Percentiles rank a stretch among this genome's conserved stretches.
These are phyloP conservation scores for Gopherus flavomarginatus DNA, from an alignment of 2,113 vertebrate species.

Conservation along the genomic window DNA sequence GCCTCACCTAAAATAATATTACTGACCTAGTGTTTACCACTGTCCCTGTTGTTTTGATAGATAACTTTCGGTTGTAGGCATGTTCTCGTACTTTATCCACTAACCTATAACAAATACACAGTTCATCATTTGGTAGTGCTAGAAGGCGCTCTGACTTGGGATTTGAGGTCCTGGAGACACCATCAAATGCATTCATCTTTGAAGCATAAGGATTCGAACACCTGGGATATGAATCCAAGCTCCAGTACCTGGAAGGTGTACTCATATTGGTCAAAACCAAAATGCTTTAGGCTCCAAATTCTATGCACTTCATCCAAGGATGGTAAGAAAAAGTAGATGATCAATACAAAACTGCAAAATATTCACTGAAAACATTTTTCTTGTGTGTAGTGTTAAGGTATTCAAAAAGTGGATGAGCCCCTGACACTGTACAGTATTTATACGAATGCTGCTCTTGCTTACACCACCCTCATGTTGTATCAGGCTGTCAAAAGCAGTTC, in stretches of 20 bases:
- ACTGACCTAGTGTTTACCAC: not conserved
- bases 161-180: not conserved
- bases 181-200: not conserved
- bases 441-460: not conserved
- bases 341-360: not conserved
- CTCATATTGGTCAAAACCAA: not conserved
- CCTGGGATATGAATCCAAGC: not conserved
- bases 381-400: not conserved
- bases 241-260: fast-evolving
- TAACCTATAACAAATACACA: not conserved
- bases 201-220: not conserved
- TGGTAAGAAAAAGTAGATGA: not conserved
- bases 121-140: not conserved
- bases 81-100: not conserved
- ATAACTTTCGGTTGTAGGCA: not conserved
- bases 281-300: not conserved
- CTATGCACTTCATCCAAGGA: fast-evolving
- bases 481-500: not conserved
- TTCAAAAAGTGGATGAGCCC: not conserved
- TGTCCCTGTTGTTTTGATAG: not conserved
- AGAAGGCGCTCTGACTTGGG: not conserved
- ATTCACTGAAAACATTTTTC: not conserved
- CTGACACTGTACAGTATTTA: conserved; percentile 26
- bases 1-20: not conserved
- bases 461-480: not conserved